phyloP scores from a whole-genome alignment of 2,113 vertebrate genomes.

The Oryctolagus cuniculus region mOryCun1.1 NC_091449.1:21790001-21790500 shows the following conservation, averaged over 20 bases:
- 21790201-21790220: not conserved
- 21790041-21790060: fast-evolving
- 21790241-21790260: not conserved
- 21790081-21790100: not conserved
- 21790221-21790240: slow-evolving; percentile 1
- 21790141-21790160: not conserved
- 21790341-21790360: no score
- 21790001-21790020: not conserved
- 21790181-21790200: not conserved
- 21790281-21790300: not conserved
- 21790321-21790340: no score
- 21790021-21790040: not conserved
- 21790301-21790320: not conserved
- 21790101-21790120: no score
- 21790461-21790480: no score
- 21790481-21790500: no score
- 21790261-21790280: not conserved
- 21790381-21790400: no score
- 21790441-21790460: no score
- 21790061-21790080: not conserved
- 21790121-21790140: fast-evolving
- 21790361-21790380: no score
- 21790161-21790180: not conserved
- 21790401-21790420: no score
- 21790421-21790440: no score